A percentile compares a stretch with the other conserved stretches of the same genome.
These are phyloP conservation scores for Syngnathus typhle DNA, from an alignment of 2,113 vertebrate species.

Conservation along the genomic window DNA sequence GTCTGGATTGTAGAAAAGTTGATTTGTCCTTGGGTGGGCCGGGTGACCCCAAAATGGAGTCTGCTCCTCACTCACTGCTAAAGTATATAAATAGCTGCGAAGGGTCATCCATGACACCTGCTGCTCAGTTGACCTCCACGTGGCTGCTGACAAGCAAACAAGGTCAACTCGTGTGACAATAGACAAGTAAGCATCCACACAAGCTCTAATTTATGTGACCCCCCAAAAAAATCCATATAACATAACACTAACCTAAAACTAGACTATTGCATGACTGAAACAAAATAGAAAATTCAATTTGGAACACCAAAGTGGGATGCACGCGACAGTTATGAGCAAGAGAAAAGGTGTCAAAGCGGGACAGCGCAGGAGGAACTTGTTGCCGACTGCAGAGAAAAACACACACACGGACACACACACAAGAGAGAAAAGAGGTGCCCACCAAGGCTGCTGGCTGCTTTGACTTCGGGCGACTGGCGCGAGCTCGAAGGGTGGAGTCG, in stretches of 20 bases:
- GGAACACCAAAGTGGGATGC: conserved; percentile 26
- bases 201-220: background rate
- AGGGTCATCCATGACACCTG: conserved; percentile 13
- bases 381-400: background rate
- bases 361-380: conserved; percentile 25
- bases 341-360: background rate
- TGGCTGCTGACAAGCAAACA: background rate
- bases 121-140: conserved; percentile 1
- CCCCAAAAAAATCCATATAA: no score
- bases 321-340: conserved; percentile 17
- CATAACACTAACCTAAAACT: no score
- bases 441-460: conserved; percentile 85
- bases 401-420: conserved; percentile 10
- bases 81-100: conserved; percentile 2
- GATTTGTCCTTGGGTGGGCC: background rate
- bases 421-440: conserved; percentile 37
- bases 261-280: no score
- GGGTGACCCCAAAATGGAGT: background rate
- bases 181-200: background rate
- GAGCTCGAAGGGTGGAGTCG: conserved; percentile 86
- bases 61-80: conserved; percentile 7
- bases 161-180: background rate
- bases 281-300: conserved; percentile 6
- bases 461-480: conserved; percentile 86
- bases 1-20: background rate